Base-by-base conservation (phyloP, 2,888 invertebrate species). In the Andrena minutula region DNA sequence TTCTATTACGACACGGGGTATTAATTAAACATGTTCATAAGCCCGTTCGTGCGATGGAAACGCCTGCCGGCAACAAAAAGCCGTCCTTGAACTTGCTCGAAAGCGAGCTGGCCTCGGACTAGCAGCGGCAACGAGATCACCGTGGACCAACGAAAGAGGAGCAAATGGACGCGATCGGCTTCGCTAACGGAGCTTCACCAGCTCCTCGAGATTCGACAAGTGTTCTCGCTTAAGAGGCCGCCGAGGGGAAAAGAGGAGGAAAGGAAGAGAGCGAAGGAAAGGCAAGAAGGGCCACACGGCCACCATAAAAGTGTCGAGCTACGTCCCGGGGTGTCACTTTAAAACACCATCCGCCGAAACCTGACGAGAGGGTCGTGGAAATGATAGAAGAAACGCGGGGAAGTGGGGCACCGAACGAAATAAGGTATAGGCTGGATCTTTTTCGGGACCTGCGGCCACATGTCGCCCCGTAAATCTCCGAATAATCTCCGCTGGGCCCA, bases 271-370 rank as follows among this genome's bases (percentile, higher is more conserved):
- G 53, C 51, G 23, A 16, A 41, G 41, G 51, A 28, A 41, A 68
- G 51, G 26, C 66, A 51, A 75, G 65, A 56, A 26, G 8, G 28
- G 2, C 32, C 26, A 51, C 41, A 60, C 69, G 61, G 56, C 60
- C 74, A 75, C 82, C 75, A 68, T 87, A 76, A 79, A 83, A 85
- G 82, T 86, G 83, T 88, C 84, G 66, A 73, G 85, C 84, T 83
- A 75, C 84, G 77, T 77, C 75, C 70, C 69, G 60, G 81, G 82
- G 83, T 85, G 86, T 83, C 82, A 84, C 76, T 84, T 72, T 75
- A 65, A 77, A 72, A 70, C 74, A 80, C 71, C 70, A 58, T 77
- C 68, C 72, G 74, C 70, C 66, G 69, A 28, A 66, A 75, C 20
- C 53, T 30, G 69, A 63, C 10, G 70, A 69, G 49, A 32, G 28